A percentile compares a stretch with the other conserved stretches of the same genome.
These are phyloP conservation scores for Monoplex corrugatus DNA, from an alignment of 2,888 invertebrate genomes.

Conservation along the genomic window DNA sequence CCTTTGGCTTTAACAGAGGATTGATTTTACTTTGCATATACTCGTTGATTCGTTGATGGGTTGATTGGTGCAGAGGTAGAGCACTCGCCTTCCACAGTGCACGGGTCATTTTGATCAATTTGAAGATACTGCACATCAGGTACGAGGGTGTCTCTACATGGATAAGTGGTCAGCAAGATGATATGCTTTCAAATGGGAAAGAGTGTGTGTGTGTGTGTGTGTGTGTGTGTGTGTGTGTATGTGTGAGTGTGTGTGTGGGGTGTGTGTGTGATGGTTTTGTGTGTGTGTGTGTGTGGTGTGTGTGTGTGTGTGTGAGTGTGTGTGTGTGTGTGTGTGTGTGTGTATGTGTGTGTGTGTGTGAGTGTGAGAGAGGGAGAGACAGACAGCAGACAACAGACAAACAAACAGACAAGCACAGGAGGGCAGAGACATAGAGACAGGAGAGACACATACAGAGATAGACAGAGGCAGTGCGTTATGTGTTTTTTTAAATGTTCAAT, in stretches of 20 bases:
- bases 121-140: too few species aligned
- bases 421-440: not conserved
- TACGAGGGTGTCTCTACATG: too few species aligned
- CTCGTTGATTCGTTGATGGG: too few species aligned
- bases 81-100: too few species aligned
- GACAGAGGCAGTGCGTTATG: not conserved
- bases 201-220: not conserved
- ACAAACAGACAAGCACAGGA: not conserved
- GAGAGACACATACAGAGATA: not conserved
- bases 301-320: not conserved
- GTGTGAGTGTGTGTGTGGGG: not conserved
- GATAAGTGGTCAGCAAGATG: too few species aligned
- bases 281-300: not conserved
- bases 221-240: not conserved
- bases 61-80: too few species aligned
- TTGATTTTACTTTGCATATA: too few species aligned
- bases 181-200: too few species aligned
- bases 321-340: not conserved
- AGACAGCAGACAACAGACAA: not conserved
- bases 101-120: too few species aligned
- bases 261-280: not conserved
- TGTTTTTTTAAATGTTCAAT: too few species aligned
- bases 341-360: not conserved
- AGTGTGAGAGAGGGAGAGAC: slow-evolving; percentile 16
- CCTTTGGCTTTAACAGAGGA: too few species aligned